These are phyloP conservation scores for Trissolcus brochymenae DNA, from an alignment of 2,888 invertebrate genomes.

Conservation along the genomic window DNA sequence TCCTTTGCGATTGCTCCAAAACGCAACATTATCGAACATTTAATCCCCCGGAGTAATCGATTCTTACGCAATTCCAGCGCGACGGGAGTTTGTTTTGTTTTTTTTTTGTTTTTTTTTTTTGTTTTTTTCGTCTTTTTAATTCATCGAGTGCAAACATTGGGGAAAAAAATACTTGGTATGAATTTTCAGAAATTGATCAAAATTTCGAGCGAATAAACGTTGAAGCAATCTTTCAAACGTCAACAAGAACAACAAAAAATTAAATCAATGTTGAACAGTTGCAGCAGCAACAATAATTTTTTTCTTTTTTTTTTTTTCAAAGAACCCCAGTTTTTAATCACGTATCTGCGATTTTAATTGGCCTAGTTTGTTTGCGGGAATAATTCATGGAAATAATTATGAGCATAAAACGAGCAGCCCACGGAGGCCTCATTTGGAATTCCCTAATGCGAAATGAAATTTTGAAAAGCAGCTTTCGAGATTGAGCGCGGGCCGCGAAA, in stretches of 20 bases:
- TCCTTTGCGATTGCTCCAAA: not conserved
- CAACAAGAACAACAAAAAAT: not conserved
- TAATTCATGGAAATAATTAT: constrained; percentile 6
- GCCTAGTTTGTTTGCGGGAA: not conserved
- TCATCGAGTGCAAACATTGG: too few species aligned
- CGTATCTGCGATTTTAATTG: not conserved
- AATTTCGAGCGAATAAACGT: too few species aligned
- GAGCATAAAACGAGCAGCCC: not conserved
- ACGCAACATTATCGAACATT: constrained; percentile 5
- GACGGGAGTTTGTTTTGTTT: too few species aligned
- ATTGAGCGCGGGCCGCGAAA: constrained; percentile 1
- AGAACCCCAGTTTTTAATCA: not conserved
- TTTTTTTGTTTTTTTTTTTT: too few species aligned
- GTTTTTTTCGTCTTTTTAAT: too few species aligned
- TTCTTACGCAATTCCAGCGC: too few species aligned
- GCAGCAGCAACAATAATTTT: constrained; percentile 3
- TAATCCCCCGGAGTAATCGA: too few species aligned
- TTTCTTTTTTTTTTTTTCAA: not conserved
- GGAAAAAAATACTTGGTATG: too few species aligned
- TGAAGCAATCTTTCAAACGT: too few species aligned
- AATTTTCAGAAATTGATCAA: too few species aligned
- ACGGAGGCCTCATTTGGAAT: not conserved
- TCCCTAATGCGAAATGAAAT: not conserved
- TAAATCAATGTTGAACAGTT: not conserved
- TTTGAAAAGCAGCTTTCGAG: not conserved